Conservation (phyloP, 2,888 invertebrate genomes). For the Thera obeliscata region DNA sequence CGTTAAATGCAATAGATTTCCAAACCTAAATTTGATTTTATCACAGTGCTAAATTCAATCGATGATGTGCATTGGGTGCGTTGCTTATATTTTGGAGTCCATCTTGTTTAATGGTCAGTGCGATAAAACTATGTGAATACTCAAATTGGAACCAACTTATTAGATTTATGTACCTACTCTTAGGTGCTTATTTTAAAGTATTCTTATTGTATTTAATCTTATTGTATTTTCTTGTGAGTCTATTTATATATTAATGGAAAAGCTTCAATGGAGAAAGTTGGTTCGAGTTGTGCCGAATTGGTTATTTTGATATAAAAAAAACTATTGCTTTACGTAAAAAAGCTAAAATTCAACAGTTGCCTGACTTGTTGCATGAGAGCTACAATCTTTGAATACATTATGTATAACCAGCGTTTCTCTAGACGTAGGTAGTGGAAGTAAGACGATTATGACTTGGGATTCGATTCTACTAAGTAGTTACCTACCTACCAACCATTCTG, state of each 20-base stretch:
- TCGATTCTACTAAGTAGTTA: not conserved
- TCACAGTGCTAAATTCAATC: slow-evolving; percentile 8
- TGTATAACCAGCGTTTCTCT: slow-evolving; percentile 48
- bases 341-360: slow-evolving; percentile 76
- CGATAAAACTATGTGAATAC: not conserved
- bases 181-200: not conserved
- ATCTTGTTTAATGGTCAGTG: slow-evolving; percentile 18
- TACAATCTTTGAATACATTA: slow-evolving; percentile 64
- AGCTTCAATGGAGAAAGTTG: not conserved
- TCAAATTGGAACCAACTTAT: not conserved
- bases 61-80: slow-evolving; percentile 28
- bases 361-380: slow-evolving; percentile 76
- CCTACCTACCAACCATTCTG: too few species aligned
- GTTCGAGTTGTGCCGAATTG: not conserved
- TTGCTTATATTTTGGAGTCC: slow-evolving; percentile 23
- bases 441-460: too few species aligned
- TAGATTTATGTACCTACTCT: not conserved
- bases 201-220: too few species aligned
- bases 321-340: slow-evolving; percentile 1
- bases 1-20: not conserved
- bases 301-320: slow-evolving; percentile 5
- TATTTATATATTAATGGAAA: not conserved
- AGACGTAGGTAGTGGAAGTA: not conserved
- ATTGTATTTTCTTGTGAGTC: not conserved
- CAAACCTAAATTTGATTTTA: not conserved